Base-by-base conservation (phyloP, 2,888 invertebrate genomes). In the Dione juno region DNA sequence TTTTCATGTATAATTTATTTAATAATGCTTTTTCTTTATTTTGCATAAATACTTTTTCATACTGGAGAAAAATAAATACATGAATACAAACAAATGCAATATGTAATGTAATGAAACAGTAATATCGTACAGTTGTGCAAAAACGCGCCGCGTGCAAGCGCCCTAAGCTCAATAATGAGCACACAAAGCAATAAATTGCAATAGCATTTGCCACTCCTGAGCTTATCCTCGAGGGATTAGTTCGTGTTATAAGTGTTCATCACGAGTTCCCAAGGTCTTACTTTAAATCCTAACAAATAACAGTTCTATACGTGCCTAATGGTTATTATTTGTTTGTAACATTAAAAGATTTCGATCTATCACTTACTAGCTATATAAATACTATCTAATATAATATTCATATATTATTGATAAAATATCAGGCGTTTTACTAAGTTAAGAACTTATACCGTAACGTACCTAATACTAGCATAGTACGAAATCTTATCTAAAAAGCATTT, bases 131-230 rank as follows among this genome's bases (percentile, higher is more conserved):
- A 21, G 9, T n/a, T 21, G 14, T 13, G 37, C 14, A 10, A 1
- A 35, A 66, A 59, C 65, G 53, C 50, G 19, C 69, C 69, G 66
- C 61, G 66, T 61, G 53, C 14, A 63, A 16, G 16, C 48, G 35
- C 59, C 72, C 69, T 72, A 63, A 72, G 57, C 35, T 65, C 59
- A 43, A 69, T 67, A 72, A 72, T 69, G 63, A 72, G 69, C 50
- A 43, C 66, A 61, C 66, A 70, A 67, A 54, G 68, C 63, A 71
- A 73, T 73, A 73, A 71, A 71, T 73, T 69, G 73, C 66, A 69
- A 73, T 71, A 71, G 71, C 69, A 45, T 68, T 71, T 66, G 68
- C 68, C 57, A 66, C 68, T 54, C 70, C 67, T 45, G 64, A 64
- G 50, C 35, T 64, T 64, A 53, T 65, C 65, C 67, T 57, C 71